Conservation (phyloP, 2,888 invertebrate species). For the Lithophane ornitopus region DNA sequence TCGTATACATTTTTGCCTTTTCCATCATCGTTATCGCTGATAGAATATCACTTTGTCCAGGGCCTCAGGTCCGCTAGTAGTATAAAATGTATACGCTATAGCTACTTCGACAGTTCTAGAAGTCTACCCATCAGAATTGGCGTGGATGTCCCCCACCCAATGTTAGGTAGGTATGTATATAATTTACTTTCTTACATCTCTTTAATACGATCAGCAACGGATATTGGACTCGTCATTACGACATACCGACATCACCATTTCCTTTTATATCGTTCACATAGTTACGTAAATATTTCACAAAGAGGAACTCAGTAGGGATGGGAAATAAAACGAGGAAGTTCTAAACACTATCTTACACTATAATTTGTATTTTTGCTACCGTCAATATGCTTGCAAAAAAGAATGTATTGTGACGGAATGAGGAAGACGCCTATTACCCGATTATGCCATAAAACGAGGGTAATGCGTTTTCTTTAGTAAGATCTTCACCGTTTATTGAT, state of each 20-base stretch:
- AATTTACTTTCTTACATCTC: background rate
- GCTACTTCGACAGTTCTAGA: background rate
- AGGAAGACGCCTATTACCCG: slow-evolving; percentile 25
- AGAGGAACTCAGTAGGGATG: slow-evolving; percentile 11
- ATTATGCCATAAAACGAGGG: slow-evolving; percentile 39
- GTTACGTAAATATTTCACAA: slow-evolving; percentile 35
- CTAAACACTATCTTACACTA: background rate
- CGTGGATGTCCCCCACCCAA: background rate
- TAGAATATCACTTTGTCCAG: too few relatives aligned
- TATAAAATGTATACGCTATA: too few relatives aligned
- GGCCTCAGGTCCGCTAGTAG: too few relatives aligned
- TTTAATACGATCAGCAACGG: background rate
- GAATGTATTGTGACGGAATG: slow-evolving; percentile 18
- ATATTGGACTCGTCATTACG: slow-evolving; percentile 26
- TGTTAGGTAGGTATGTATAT: too few relatives aligned
- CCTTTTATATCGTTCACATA: background rate
- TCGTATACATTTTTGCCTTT: too few relatives aligned
- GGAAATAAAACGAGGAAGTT: background rate
- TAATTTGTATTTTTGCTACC: slow-evolving; percentile 2
- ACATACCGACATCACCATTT: slow-evolving; percentile 23
- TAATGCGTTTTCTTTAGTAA: slow-evolving; percentile 45
- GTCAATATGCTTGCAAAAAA: slow-evolving; percentile 16
- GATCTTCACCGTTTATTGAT: slow-evolving; percentile 18
- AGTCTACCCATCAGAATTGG: background rate
- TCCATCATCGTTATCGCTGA: too few relatives aligned